phyloP scores from a whole-genome alignment of 2,113 vertebrate genomes.

The Chlamydotis undulata region DNA sequence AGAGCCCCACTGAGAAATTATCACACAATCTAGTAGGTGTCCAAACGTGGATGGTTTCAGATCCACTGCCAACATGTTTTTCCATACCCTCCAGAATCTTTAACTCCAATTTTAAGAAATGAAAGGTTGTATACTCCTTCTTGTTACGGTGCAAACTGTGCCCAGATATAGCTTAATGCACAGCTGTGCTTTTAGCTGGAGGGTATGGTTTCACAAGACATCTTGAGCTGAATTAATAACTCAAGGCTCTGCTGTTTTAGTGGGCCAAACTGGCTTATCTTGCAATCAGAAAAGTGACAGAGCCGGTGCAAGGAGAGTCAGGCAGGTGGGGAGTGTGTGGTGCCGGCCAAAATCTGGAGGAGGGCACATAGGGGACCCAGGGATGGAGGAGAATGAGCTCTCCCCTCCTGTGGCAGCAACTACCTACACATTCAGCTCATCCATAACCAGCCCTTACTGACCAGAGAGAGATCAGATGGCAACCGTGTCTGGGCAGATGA shows the following conservation, averaged over 20 bases:
- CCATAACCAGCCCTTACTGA: neutral
- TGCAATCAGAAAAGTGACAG: neutral
- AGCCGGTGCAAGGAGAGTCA: fast-evolving
- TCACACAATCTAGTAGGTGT: neutral
- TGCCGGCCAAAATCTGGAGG: neutral
- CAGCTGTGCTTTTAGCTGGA: neutral
- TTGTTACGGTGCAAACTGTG: neutral
- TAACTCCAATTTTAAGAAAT: neutral
- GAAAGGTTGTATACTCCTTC: neutral
- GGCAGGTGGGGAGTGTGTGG: neutral
- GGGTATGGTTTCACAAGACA: neutral
- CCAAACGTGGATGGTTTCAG: neutral
- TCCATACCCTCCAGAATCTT: neutral
- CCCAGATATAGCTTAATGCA: neutral
- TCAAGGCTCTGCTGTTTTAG: neutral
- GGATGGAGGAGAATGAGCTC: neutral
- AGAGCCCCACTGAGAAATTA: neutral
- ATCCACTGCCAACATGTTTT: neutral
- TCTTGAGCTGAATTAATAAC: neutral
- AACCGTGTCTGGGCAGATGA: neutral
- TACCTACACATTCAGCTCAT: neutral
- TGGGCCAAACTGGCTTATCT: neutral
- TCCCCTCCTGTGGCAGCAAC: neutral
- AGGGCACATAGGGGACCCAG: neutral
- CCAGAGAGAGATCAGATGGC: neutral